Conservation (phyloP, 2,797 vertebrate species). For the Peromyscus attwateri region DNA sequence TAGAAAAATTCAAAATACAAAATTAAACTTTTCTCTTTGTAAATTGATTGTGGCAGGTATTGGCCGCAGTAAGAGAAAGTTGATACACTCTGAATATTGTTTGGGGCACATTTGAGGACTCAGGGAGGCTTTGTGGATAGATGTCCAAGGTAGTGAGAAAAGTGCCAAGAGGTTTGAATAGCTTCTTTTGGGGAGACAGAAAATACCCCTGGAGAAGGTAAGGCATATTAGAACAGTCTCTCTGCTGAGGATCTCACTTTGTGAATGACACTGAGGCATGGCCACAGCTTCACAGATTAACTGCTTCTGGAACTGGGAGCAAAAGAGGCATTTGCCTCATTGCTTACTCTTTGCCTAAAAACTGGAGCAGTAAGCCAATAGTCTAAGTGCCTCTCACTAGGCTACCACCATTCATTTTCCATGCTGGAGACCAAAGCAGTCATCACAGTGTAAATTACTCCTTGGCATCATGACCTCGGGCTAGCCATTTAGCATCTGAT, state of each 20-base stretch:
- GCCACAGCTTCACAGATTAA: background rate
- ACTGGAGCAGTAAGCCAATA: background rate
- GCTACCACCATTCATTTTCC: background rate
- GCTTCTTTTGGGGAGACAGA: background rate
- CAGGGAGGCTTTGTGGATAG: background rate
- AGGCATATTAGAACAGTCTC: background rate
- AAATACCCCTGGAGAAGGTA: background rate
- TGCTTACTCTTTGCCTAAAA: background rate
- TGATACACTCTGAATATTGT: background rate
- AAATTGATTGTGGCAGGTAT: background rate
- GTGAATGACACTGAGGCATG: fast-evolving
- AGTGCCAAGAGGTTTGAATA: background rate
- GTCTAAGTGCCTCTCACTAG: background rate
- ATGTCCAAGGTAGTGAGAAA: background rate
- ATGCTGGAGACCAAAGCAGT: background rate
- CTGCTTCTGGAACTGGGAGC: background rate
- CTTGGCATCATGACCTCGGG: background rate
- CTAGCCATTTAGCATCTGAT: background rate
- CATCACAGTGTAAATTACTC: background rate
- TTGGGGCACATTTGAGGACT: background rate
- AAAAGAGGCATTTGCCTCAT: background rate
- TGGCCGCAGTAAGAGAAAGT: background rate
- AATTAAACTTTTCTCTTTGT: background rate
- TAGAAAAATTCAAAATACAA: background rate
- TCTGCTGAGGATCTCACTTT: background rate